These are phyloP conservation scores for Tapirus terrestris DNA, from an alignment of 2,113 vertebrate species.

Conservation along the genomic window DNA sequence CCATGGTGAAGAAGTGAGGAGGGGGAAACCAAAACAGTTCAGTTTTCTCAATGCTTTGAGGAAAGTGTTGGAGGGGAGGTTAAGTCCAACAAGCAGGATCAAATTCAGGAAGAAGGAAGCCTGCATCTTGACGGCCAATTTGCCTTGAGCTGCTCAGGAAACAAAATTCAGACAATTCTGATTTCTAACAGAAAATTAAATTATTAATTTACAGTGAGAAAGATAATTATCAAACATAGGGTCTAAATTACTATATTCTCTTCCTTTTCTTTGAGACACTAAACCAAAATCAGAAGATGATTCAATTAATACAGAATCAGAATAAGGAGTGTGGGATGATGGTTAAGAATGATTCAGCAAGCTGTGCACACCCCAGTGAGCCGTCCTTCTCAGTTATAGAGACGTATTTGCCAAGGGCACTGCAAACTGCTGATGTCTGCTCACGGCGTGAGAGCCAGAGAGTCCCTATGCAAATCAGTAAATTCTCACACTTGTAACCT, in stretches of 20 bases:
- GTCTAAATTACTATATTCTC: not conserved
- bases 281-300: not conserved
- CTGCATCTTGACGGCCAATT: not conserved
- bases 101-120: not conserved
- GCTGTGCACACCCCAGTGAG: not conserved
- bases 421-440: not conserved
- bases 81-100: not conserved
- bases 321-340: not conserved
- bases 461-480: not conserved
- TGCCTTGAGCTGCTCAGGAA: not conserved
- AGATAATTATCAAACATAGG: not conserved
- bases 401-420: not conserved
- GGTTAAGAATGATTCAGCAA: not conserved
- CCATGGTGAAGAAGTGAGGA: not conserved
- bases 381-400: not conserved
- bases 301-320: not conserved
- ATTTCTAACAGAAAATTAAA: not conserved
- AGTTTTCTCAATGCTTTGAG: not conserved
- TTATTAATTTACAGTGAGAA: not conserved
- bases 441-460: not conserved
- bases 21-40: not conserved
- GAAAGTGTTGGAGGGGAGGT: not conserved
- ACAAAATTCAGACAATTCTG: not conserved
- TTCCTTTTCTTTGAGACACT: slow-evolving; percentile 19
- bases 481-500: not conserved